Evolutionary conservation across 1,140 invertebrate genomes (phyloP).

Genomic region (Notospermus geniculatus): DNA sequence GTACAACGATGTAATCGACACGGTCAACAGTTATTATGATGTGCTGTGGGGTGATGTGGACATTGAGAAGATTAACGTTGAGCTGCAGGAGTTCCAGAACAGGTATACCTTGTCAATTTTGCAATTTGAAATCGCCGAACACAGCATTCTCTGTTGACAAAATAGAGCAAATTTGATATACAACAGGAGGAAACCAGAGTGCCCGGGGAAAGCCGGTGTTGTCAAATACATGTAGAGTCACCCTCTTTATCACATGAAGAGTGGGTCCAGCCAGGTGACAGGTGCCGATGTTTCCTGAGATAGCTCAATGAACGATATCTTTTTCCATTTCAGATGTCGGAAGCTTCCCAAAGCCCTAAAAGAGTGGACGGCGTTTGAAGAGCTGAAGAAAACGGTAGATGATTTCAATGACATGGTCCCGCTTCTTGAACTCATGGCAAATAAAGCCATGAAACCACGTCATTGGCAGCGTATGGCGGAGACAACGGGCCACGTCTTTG

Average conservation of each 20-base stretch:
- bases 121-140: too few species aligned
- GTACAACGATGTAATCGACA: slow-evolving; percentile 94
- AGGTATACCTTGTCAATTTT: slow-evolving; percentile 65
- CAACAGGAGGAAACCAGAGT: too few species aligned
- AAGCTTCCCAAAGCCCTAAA: slow-evolving; percentile 93
- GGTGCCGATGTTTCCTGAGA: too few species aligned
- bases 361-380: slow-evolving; percentile 96
- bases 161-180: too few species aligned
- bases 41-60: slow-evolving; percentile 95
- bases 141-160: too few species aligned
- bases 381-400: slow-evolving; percentile 93
- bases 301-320: too few species aligned
- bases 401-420: slow-evolving; percentile 98
- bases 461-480: slow-evolving; percentile 96
- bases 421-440: slow-evolving; percentile 91
- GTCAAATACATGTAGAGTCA: too few species aligned
- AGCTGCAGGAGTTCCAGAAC: slow-evolving; percentile 95
- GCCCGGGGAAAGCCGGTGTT: too few species aligned
- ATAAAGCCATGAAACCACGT: slow-evolving; percentile 94
- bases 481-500: slow-evolving; percentile 83
- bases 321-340: slow-evolving; percentile 83
- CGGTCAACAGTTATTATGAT: slow-evolving; percentile 93
- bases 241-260: too few species aligned
- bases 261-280: too few species aligned
- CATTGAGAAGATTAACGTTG: slow-evolving; percentile 96